Base-by-base conservation (phyloP, 2,113 vertebrate genomes). In the Microcebus ravelobensis region DNA sequence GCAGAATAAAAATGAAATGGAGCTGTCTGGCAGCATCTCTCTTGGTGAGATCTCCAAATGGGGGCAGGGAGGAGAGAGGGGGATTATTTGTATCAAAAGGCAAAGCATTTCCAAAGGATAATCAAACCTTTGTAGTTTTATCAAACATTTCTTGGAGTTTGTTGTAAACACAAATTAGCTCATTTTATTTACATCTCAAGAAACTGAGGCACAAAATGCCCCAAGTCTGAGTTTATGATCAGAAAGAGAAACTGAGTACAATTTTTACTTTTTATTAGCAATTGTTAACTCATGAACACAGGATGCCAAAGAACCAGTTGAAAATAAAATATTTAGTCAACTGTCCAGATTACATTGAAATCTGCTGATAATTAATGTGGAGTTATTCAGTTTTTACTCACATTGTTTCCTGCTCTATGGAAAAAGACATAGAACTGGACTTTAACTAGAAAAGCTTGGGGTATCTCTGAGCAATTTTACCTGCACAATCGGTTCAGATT, bases 1-100 rank as follows among this genome's bases (percentile, higher is more conserved):
- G 20, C 10, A 80, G 81, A 96, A 39, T 77, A 95, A 96, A 97
- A 96, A 97, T 15, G 89, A 97, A 98, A 82, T 31, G 79, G 34
- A 91, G 96, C 79, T 95, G 77, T 85, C 83, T 63, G 61, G 61
- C 2, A 55, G 87, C 80, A 92, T 93, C 85, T 89, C 92, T 94
- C 97, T 97, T 88, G 87, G 67, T 65, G 70, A 34, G 95, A 96
- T 92, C 77, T 88, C 29, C 89, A 97, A 94, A 86, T 45, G 4
- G 27, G 59, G 61, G 61, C 10, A 4, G 61, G 27, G 27, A 63
- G 61, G 10, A 5, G 61, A 25, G 10, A 21, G 6, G 77, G n/a
- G 31, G 25, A 39, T 27, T 91, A 50, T 52, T 92, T 87, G 61
- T 48, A 42, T 79, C 76, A 85, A 77, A 87, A 91, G 77, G 77